Evolutionary conservation across 64 coral and sea anemone species (phyloP).

Genomic region (Exaiptasia diaphana): DNA sequence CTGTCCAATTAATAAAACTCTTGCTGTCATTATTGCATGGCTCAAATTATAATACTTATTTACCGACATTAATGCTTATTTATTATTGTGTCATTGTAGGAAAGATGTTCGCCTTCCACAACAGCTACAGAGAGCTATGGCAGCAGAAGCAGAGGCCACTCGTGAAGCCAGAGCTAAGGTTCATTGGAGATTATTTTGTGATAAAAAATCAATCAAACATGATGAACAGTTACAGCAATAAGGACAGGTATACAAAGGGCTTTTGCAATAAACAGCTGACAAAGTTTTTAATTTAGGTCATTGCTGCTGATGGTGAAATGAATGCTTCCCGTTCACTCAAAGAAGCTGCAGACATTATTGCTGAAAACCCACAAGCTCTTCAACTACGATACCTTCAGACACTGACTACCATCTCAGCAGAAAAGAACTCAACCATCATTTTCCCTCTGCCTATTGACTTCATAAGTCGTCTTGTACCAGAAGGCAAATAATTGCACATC

Average conservation of each 20-base stretch:
- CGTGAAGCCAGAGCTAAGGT: constrained; percentile 79
- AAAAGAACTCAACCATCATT: constrained; percentile 77
- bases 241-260: too few species aligned
- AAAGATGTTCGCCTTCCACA: constrained; percentile 76
- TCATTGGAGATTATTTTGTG: too few species aligned
- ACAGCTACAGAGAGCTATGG: constrained; percentile 75
- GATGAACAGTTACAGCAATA: too few species aligned
- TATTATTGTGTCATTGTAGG: background rate
- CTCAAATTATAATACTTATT: too few species aligned
- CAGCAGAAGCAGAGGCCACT: constrained; percentile 74
- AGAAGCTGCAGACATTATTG: constrained; percentile 73
- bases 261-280: too few species aligned
- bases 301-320: constrained; percentile 81
- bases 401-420: constrained; percentile 69
- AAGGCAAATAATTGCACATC: background rate
- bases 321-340: constrained; percentile 74
- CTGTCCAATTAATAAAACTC: too few species aligned
- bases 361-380: constrained; percentile 59
- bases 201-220: too few species aligned
- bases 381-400: constrained; percentile 78
- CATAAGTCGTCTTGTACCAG: background rate
- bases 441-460: constrained; percentile 75
- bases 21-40: too few species aligned
- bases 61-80: too few species aligned
- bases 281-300: constrained; percentile 33